A percentile compares a stretch with the other conserved stretches of the same genome.
phyloP scores from a whole-genome alignment of 2,797 vertebrate species.

The Coendou prehensilis region DNA sequence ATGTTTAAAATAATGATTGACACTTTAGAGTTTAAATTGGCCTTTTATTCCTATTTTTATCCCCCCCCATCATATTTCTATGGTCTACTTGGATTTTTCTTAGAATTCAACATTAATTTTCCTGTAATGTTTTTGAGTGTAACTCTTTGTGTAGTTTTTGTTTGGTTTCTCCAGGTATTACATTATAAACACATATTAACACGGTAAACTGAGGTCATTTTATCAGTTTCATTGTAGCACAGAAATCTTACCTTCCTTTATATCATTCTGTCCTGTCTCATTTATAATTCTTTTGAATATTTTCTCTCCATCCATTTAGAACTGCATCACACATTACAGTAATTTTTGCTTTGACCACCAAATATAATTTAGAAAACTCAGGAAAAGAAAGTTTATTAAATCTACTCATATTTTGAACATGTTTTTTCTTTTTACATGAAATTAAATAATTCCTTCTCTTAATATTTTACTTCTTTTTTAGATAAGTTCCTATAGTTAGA shows the following conservation, averaged over 20 bases:
- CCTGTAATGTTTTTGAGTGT: not conserved
- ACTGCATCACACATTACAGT: not conserved
- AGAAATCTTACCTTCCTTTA: not conserved
- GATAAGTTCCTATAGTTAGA: not conserved
- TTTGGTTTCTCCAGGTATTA: not conserved
- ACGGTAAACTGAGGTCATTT: not conserved
- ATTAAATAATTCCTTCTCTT: not conserved
- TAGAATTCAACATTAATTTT: not conserved
- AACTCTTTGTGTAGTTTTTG: not conserved
- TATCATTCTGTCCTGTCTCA: not conserved
- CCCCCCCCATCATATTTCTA: not conserved
- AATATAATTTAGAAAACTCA: not conserved
- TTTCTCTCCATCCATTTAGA: not conserved
- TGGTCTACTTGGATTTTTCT: not conserved
- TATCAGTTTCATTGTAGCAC: not conserved
- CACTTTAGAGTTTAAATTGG: not conserved
- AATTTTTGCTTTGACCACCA: not conserved
- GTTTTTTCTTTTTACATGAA: not conserved
- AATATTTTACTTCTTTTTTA: not conserved
- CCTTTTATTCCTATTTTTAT: not conserved
- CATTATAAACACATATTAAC: not conserved
- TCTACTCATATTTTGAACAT: not conserved
- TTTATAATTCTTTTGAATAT: not conserved
- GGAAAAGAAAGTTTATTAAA: not conserved
- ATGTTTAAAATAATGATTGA: not conserved